Evolutionary conservation across 2,888 invertebrate species (phyloP), one percentile per base, ranked within the genome.

Genomic region (Papilio demoleus): DNA sequence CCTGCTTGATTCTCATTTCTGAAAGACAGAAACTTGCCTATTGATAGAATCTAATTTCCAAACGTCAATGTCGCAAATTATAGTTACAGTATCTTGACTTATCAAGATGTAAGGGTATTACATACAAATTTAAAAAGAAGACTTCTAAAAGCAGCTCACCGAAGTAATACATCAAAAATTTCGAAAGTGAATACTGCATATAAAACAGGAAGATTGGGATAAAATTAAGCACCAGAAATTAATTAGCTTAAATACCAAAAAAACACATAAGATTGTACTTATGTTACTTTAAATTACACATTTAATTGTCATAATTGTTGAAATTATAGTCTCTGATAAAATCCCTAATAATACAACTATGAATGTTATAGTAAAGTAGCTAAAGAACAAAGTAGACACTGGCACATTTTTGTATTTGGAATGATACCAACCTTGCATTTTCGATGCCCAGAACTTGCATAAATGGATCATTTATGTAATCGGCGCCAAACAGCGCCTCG

Each of bases 371-470:
- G 8, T 19, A 45, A 14, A 1, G 27, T 50, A 27, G 27, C 5
- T 27, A 24, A 24, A 53, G 8, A 27, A 53, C 12, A 31, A 27
- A 11, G 27, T 8, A 50, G 9, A 31, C 53, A 53, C 27, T 27
- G n/a, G 53, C 6, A 53, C n/a, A 31, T 53, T 17, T 27, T 53
- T 27, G n/a, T 11, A 53, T 31, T 53, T 50, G 17, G 22, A 56
- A 53, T 47, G 61, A 17, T 38, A 79, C 81, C 84, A 85, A 94
- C 94, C 94, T 94, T 93, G 94, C 94, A 94, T 94, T 93, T 93
- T 94, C 93, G 88, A 92, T 86, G 82, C 92, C 93, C 93, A 93
- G 88, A 87, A 94, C 93, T 92, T 94, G 94, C 94, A 94, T 94
- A 94, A 93, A 94, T 93, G 92, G 90, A 88, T 93, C 94, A 94